A percentile compares a stretch with the other conserved stretches of the same genome.
Conservation (phyloP, 2,113 vertebrate species). For the Aviceda subcristata region DNA sequence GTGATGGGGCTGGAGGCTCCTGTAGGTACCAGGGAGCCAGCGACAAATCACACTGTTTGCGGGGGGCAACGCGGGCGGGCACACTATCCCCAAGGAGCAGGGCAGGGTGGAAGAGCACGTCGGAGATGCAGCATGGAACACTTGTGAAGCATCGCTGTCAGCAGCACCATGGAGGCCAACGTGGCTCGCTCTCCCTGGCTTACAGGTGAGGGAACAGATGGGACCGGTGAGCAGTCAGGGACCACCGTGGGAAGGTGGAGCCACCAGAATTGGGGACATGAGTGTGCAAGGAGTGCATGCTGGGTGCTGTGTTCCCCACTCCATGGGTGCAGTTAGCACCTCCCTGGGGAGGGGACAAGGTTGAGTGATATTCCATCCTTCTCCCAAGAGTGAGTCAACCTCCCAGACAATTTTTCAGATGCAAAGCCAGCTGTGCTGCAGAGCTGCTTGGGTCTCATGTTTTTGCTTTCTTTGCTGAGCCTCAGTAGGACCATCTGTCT, state of each 20-base stretch:
- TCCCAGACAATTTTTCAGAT: neutral
- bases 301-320: neutral
- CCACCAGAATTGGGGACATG: neutral
- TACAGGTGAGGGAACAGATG: neutral
- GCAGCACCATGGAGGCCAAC: neutral
- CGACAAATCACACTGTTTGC: rapidly evolving
- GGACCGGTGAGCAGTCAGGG: neutral
- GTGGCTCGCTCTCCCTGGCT: neutral
- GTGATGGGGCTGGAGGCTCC: neutral
- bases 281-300: neutral
- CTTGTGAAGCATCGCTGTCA: rapidly evolving
- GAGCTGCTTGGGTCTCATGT: neutral
- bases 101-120: rapidly evolving
- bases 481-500: neutral
- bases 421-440: neutral
- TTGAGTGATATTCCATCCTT: neutral
- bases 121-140: neutral
- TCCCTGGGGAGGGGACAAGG: neutral
- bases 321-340: neutral
- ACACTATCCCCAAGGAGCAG: neutral
- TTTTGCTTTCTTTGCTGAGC: conserved; percentile 20
- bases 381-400: neutral
- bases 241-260: rapidly evolving
- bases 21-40: neutral
- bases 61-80: rapidly evolving